Conservation (phyloP, 2,888 invertebrate species). For the Andrena praecox region DNA sequence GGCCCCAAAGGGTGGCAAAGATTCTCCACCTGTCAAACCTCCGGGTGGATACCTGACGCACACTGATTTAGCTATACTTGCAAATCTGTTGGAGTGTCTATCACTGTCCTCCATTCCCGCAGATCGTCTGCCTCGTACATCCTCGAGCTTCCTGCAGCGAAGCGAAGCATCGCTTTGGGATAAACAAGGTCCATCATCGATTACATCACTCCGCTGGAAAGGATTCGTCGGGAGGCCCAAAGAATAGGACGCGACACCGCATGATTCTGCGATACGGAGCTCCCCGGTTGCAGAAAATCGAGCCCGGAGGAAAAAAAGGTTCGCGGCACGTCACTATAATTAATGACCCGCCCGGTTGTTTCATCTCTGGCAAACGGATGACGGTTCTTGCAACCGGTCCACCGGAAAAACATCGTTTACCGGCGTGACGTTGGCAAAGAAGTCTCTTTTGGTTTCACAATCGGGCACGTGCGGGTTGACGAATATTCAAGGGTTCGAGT, state of each 20-base stretch:
- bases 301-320: conserved; percentile 47
- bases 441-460: conserved; percentile 21
- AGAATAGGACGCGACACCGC: conserved; percentile 57
- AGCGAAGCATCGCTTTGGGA: background rate
- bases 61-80: too few species aligned
- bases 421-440: conserved; percentile 64
- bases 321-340: conserved; percentile 68
- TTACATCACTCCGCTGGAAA: conserved; percentile 34
- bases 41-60: too few species aligned
- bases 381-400: conserved; percentile 51
- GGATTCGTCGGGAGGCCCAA: conserved; percentile 58
- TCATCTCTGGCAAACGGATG: conserved; percentile 57
- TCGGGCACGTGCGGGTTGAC: conserved; percentile 44
- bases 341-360: conserved; percentile 70
- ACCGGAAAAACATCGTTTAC: conserved; percentile 70
- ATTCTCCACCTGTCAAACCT: too few species aligned
- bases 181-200: conserved; percentile 14
- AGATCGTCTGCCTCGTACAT: too few species aligned
- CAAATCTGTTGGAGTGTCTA: too few species aligned
- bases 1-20: too few species aligned
- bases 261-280: conserved; percentile 68
- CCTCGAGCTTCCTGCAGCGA: too few species aligned
- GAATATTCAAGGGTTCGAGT: background rate
- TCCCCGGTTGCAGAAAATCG: conserved; percentile 68
- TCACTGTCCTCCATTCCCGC: too few species aligned